These are phyloP conservation scores for Loxodonta africana DNA, from an alignment of 2,113 vertebrate genomes.

Conservation along the genomic window DNA sequence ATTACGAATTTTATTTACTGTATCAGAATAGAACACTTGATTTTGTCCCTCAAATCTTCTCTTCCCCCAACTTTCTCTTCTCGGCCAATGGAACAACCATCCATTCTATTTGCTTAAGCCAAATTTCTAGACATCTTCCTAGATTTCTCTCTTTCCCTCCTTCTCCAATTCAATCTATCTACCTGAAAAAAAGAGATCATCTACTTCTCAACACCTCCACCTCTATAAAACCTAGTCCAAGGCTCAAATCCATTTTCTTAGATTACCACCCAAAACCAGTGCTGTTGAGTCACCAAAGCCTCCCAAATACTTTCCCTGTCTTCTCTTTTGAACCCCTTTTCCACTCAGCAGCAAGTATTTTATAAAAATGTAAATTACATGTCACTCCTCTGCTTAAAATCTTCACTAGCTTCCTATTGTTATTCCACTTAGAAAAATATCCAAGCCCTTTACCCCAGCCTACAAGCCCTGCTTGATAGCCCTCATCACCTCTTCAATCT, in stretches of 20 bases:
- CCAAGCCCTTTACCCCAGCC: neutral
- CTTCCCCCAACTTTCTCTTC: constrained; percentile 3
- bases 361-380: constrained; percentile 29
- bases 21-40: constrained; percentile 4
- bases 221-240: neutral
- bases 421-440: constrained; percentile 50
- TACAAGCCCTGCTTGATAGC: neutral
- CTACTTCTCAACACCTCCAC: neutral
- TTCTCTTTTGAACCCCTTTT: neutral
- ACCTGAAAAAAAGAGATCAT: neutral
- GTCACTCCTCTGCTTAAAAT: neutral
- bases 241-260: neutral
- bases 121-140: constrained; percentile 9
- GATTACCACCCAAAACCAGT: neutral
- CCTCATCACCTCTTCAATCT: neutral
- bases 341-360: neutral
- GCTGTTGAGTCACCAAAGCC: neutral
- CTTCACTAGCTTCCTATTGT: neutral
- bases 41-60: neutral
- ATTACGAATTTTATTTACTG: constrained; percentile 1
- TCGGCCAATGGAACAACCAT: neutral
- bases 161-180: neutral
- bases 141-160: neutral
- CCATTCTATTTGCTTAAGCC: neutral
- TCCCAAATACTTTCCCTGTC: neutral